Evolutionary conservation across 2,797 vertebrate genomes (phyloP).

Genomic region (Pangasius larnaudii): DNA sequence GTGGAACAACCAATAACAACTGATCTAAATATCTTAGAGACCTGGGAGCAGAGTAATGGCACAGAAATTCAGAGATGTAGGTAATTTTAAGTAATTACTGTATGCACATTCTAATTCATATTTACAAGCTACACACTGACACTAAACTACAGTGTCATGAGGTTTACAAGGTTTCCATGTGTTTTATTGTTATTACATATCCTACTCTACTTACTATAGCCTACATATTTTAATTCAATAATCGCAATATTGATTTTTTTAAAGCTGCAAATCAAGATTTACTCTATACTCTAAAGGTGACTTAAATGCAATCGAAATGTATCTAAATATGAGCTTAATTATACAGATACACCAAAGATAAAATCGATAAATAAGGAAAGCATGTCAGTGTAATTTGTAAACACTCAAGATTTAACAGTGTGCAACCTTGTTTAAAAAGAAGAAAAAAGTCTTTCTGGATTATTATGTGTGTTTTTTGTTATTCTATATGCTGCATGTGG

Average conservation of each 20-base stretch:
- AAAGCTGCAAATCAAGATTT: not conserved
- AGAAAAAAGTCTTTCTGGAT: not conserved
- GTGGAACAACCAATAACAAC: not conserved
- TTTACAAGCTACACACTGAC: not conserved
- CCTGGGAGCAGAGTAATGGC: not conserved
- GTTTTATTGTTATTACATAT: not conserved
- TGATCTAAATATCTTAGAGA: not conserved
- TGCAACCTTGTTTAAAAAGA: no score
- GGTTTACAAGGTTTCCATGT: not conserved
- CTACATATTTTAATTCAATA: not conserved
- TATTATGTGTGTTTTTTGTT: not conserved
- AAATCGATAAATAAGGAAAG: no score
- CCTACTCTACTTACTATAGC: not conserved
- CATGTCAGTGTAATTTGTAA: no score
- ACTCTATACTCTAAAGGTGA: not conserved
- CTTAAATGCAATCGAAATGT: not conserved
- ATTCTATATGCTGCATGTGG: not conserved
- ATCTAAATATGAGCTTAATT: no score
- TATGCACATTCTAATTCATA: no score
- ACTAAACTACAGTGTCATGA: not conserved
- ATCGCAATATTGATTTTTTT: no score
- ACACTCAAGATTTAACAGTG: no score
- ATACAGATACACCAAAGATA: no score
- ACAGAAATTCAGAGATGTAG: not conserved
- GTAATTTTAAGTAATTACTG: not conserved